These are phyloP conservation scores for Pollachius pollachius DNA, from an alignment of 2,113 vertebrate species.

Conservation along the genomic window DNA sequence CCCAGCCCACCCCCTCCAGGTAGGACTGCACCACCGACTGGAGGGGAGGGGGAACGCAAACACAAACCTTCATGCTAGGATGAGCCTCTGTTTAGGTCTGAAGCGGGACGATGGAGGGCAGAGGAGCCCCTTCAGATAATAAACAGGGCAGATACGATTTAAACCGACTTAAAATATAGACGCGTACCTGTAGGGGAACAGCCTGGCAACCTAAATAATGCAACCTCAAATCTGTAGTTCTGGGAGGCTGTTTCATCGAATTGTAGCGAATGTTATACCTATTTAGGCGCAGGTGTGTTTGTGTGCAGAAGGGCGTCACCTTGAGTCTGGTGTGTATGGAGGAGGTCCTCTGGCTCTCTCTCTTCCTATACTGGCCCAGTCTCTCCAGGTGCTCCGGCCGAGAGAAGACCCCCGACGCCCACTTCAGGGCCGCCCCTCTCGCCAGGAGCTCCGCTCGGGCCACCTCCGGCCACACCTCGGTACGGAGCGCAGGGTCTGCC, in stretches of 20 bases:
- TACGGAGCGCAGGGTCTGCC: slow-evolving; percentile 28
- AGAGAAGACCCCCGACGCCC: slow-evolving; percentile 94
- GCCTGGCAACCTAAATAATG: background rate
- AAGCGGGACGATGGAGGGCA: no score
- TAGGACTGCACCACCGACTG: slow-evolving; percentile 93
- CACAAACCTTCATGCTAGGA: background rate
- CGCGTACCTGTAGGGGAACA: background rate
- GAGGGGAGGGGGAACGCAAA: background rate
- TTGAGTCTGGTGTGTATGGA: slow-evolving; percentile 91
- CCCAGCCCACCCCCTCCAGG: slow-evolving; percentile 86
- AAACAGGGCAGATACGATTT: no score
- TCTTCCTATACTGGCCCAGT: slow-evolving; percentile 83
- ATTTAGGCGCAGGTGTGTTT: background rate
- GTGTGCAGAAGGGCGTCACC: slow-evolving; percentile 63
- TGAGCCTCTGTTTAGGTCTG: background rate
- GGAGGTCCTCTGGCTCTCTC: slow-evolving; percentile 87
- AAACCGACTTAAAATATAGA: no score
- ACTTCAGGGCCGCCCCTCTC: slow-evolving; percentile 91
- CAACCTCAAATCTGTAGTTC: no score
- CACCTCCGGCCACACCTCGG: slow-evolving; percentile 71
- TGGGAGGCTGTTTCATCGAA: no score
- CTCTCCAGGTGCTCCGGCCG: slow-evolving; percentile 85
- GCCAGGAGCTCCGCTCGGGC: slow-evolving; percentile 88
- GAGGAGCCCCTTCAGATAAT: no score
- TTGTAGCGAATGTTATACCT: no score